Evolutionary conservation across 2,113 vertebrate species (phyloP).

Genomic region (Catagonus wagneri): DNA sequence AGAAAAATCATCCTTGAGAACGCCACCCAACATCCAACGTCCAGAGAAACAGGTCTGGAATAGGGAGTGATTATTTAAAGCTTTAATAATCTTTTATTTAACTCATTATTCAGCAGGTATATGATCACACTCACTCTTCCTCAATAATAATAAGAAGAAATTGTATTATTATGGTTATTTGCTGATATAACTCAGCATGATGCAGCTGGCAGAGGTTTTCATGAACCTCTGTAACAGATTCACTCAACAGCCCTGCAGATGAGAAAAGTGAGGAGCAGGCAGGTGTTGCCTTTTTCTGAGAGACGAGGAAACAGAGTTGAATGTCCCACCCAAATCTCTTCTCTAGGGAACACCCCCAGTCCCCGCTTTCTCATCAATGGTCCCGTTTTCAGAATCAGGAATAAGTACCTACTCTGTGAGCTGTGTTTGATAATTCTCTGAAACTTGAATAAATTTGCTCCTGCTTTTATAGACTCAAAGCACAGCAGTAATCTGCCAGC

Average conservation of each 20-base stretch:
- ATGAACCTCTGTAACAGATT: background rate
- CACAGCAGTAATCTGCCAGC: background rate
- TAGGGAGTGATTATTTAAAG: background rate
- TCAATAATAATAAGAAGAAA: background rate
- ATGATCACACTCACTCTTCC: background rate
- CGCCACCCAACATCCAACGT: background rate
- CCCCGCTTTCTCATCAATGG: background rate
- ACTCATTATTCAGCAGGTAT: background rate
- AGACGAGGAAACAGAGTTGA: background rate
- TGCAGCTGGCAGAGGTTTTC: background rate
- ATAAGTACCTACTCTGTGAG: background rate
- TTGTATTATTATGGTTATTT: background rate
- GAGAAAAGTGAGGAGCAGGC: background rate
- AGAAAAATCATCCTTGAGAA: background rate
- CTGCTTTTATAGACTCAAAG: background rate
- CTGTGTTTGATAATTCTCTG: background rate
- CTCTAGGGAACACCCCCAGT: background rate
- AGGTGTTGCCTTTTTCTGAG: background rate
- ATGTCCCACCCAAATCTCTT: background rate
- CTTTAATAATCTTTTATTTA: constrained; percentile 7
- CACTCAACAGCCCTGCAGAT: background rate
- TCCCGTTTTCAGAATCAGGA: background rate
- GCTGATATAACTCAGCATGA: background rate
- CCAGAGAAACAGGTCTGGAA: background rate
- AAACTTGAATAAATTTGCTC: background rate